These are phyloP conservation scores for Portevinia maculata DNA, from an alignment of 2,888 invertebrate species.

Conservation along the genomic window DNA sequence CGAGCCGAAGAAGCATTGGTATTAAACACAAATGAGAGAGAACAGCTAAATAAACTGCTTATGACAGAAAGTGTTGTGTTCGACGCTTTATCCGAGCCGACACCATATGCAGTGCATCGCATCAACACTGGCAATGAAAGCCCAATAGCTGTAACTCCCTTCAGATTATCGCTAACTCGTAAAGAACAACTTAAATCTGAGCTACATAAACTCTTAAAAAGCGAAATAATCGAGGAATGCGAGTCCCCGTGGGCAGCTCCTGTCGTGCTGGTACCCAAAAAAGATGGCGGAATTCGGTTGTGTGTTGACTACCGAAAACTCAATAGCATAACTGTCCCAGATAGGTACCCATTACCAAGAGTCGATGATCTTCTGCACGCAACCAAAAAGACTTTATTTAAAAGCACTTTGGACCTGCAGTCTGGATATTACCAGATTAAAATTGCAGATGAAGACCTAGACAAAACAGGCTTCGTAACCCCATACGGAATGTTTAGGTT, in stretches of 20 bases:
- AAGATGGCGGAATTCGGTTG: conserved; percentile 76
- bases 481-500: conserved; percentile 59
- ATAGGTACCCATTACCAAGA: conserved; percentile 60
- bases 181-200: conserved; percentile 65
- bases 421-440: conserved; percentile 65
- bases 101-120: conserved; percentile 63
- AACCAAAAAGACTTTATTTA: conserved; percentile 41
- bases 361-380: conserved; percentile 58
- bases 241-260: conserved; percentile 80
- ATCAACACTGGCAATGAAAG: conserved; percentile 77
- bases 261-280: conserved; percentile 79
- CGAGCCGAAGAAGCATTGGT: background rate
- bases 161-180: conserved; percentile 76
- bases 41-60: background rate
- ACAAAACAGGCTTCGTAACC: conserved; percentile 68
- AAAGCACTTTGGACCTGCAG: conserved; percentile 76
- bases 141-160: conserved; percentile 78
- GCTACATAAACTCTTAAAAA: conserved; percentile 76
- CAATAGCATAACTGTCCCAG: conserved; percentile 74
- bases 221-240: conserved; percentile 79
- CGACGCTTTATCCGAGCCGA: background rate
- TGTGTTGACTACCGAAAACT: conserved; percentile 79
- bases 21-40: background rate
- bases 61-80: background rate
- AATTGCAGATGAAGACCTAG: conserved; percentile 41